Evolutionary conservation across 2,113 vertebrate genomes (phyloP).

Genomic region (Paradoxurus hermaphroditus): DNA sequence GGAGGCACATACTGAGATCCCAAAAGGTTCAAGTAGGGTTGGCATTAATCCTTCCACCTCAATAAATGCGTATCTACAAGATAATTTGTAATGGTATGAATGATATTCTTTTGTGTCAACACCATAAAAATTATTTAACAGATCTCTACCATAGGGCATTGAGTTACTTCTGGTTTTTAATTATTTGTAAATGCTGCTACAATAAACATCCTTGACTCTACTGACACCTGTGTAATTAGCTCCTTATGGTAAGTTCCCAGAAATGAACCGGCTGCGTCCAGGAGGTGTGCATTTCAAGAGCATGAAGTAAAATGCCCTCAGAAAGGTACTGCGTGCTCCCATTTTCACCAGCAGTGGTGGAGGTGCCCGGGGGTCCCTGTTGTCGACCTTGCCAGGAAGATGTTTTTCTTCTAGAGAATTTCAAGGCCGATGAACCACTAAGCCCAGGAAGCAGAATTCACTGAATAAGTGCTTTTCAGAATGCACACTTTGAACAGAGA

Average conservation of each 20-base stretch:
- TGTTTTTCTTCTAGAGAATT: not conserved
- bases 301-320: not conserved
- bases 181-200: not conserved
- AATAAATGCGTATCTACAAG: not conserved
- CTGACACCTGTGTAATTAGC: not conserved
- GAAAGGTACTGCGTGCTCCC: not conserved
- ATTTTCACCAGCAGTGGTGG: not conserved
- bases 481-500: not conserved
- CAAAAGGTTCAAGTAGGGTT: not conserved
- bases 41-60: not conserved
- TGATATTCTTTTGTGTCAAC: not conserved
- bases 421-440: not conserved
- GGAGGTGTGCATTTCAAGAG: not conserved
- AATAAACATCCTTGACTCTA: not conserved
- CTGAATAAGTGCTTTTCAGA: not conserved
- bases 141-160: not conserved
- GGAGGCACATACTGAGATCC: too few relatives aligned
- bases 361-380: too few relatives aligned
- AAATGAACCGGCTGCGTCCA: not conserved
- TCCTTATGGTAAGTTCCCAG: not conserved
- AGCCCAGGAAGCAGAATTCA: not conserved
- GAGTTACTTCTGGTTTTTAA: not conserved
- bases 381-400: not conserved
- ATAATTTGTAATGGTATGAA: not conserved
- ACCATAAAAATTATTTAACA: not conserved